phyloP scores from a whole-genome alignment of 2,888 invertebrate genomes.

The Hydriomena furcata region DNA sequence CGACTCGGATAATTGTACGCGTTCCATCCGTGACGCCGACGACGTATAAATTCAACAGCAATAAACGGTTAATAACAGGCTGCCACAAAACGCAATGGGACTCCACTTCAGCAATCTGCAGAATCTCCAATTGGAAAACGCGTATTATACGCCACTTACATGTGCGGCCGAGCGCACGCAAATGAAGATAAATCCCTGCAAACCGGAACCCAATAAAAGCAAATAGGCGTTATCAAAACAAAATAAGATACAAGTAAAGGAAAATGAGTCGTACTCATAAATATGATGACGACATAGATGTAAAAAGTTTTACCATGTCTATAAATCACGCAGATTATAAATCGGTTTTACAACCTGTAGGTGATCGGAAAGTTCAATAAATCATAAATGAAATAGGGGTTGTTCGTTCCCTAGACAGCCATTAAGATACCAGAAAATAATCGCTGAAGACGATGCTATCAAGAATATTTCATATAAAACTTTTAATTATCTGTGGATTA shows the following conservation, averaged over 20 bases:
- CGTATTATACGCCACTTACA: slow-evolving; percentile 59
- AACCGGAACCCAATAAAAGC: slow-evolving; percentile 23
- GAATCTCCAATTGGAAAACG: slow-evolving; percentile 67
- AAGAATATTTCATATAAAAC: slow-evolving; percentile 31
- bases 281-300: slow-evolving; percentile 46
- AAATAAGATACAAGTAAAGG: slow-evolving; percentile 34
- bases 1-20: slow-evolving; percentile 74
- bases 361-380: slow-evolving; percentile 66
- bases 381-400: slow-evolving; percentile 68
- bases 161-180: slow-evolving; percentile 36
- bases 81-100: slow-evolving; percentile 65
- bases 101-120: slow-evolving; percentile 61
- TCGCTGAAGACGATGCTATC: slow-evolving; percentile 27
- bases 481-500: slow-evolving; percentile 47
- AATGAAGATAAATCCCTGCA: slow-evolving; percentile 28
- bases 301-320: slow-evolving; percentile 66
- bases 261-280: slow-evolving; percentile 41
- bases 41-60: slow-evolving; percentile 70
- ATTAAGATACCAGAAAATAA: slow-evolving; percentile 47
- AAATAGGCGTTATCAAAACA: slow-evolving; percentile 23
- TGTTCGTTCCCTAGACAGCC: slow-evolving; percentile 54
- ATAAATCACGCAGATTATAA: slow-evolving; percentile 77
- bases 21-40: slow-evolving; percentile 72
- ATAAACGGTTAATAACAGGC: slow-evolving; percentile 78
- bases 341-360: slow-evolving; percentile 71